Base-by-base conservation (phyloP, 2,113 vertebrate species). In the Osmerus eperlanus region DNA sequence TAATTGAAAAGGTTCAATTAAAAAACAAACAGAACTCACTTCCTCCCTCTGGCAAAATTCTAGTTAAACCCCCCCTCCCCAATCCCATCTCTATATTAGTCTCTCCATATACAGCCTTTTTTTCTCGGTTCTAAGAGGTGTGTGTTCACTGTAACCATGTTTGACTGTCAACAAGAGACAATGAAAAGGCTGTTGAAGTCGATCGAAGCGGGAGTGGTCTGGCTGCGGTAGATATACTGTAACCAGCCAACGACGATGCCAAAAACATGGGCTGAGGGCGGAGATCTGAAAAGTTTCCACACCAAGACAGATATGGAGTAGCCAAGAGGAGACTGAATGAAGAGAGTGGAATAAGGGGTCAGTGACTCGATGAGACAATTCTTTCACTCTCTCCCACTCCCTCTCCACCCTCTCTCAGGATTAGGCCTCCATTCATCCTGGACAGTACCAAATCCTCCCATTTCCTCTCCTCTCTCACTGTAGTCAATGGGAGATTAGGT, bases 401-500 rank as follows among this genome's bases (percentile, higher is more conserved):
- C 51, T 55, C 53, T 47, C 47, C n/a, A 3, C 7, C 32, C 9
- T 32, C 15, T 25, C 8, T 65, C 15, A 9, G 15, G 25, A 62
- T 54, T 9, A 32, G 9, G 52, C 52, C 2, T 12, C 36, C 8
- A 28, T 14, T 63, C 58, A 8, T n/a, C 32, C 76, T 52, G 61
- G 72, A 71, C 68, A 56, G 67, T 77, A 69, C 68, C 53, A 81
- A 82, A 85, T 78, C 71, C 78, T 66, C 36, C 75, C 72, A 56
- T 80, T 82, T 85, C 75, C 78, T 83, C 70, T 63, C 32, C 15
- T 14, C 73, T 73, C 51, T 77, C 65, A 23, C 54, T 67, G 11
- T 19, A 72, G 74, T 82, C 77, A 85, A 81, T 76, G 70, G 68
- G 68, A 84, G 83, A 83, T 85, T 70, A 47, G 76, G n/a, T 55